Base-by-base conservation (phyloP, 2,113 vertebrate species). In the Perca fluviatilis region DNA sequence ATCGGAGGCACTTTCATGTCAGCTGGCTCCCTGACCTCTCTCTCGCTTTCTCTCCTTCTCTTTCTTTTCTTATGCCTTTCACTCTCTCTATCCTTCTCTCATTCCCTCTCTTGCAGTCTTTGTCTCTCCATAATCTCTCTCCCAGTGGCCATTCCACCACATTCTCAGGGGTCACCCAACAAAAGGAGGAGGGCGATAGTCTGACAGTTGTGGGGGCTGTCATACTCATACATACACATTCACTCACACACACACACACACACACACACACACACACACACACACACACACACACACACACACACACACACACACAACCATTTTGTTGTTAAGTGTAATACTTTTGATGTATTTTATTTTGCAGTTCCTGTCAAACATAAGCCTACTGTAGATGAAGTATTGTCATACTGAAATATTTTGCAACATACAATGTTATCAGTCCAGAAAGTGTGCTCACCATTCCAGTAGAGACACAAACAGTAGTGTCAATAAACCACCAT, bases 1-100 rank as follows among this genome's bases (percentile, higher is more conserved):
- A 93, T 92, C 82, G 80, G 88, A 85, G 91, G 89, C 89, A 92
- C 89, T 88, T 92, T 93, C 89, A 89, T 90, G 89, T 92, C 91
- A 88, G 86, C 91, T 81, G 87, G 84, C 86, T 91, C 85, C 72
- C 75, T 93, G 90, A 90, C 90, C 92, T 66, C 78, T 68, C 71
- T 76, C 68, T 65, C 74, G 40, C 56, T 57, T 63, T 58, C 62
- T 63, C 64, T 82, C 66, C 19, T 56, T 82, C 19, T 85, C 75
- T 80, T 64, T 85, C 77, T 79, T 82, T 77, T 62, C 61, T 79
- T 80, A 66, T 53, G 75, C 71, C 78, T 82, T 82, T 90, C 87
- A 63, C 68, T 84, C 83, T 68, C 23, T 89, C 86, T 66, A 15
- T 89, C 85, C 56, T 72, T 87, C 82, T 75, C 82, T 90, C 90